Evolutionary conservation across 2,888 invertebrate species (phyloP), one percentile per base, ranked within the genome.

Genomic region (Melinopterus prodromus): DNA sequence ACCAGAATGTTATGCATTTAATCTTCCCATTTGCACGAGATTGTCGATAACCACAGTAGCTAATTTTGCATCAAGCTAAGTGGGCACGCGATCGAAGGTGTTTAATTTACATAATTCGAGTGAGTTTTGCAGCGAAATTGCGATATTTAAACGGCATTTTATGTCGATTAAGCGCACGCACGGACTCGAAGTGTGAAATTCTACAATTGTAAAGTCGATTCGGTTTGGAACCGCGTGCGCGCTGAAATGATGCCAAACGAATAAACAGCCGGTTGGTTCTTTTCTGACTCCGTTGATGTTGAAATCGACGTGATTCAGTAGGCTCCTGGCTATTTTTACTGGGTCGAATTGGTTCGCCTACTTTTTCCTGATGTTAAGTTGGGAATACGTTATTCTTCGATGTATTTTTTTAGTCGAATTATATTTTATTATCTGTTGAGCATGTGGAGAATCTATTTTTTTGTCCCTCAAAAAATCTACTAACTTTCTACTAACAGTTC

Each of bases 301-400:
- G 79, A 79, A 79, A 77, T 79, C 79, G 69, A 77, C 36, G 70
- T 79, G 79, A 79, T 77, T 79, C 79, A 79, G 77, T 71, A 71
- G 79, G 79, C 79, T 77, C 74, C 79, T 77, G 36, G 79, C 69
- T 79, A 79, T 79, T 79, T 79, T 79, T 79, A 79, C 72, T 37
- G 72, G 69, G 71, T 77, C 72, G 53, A 71, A 37, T 72, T 79
- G 69, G 71, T 77, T 72, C 77, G 76, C 38, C 70, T 53, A 53
- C 53, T 53, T 53, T 53, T 53, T 53, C 53, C 12, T 12, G 53
- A 7, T 53, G 53, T 53, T 53, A 7, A 53, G 9, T 53, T 53
- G 2, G 7, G 53, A 53, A 53, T 53, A 53, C 5, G 1, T 53
- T 12, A 53, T 53, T 53, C 9, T 53, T 1, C 0, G 53, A 12